Evolutionary conservation across 2,888 invertebrate species (phyloP).

Genomic region (Volucella inflata): DNA sequence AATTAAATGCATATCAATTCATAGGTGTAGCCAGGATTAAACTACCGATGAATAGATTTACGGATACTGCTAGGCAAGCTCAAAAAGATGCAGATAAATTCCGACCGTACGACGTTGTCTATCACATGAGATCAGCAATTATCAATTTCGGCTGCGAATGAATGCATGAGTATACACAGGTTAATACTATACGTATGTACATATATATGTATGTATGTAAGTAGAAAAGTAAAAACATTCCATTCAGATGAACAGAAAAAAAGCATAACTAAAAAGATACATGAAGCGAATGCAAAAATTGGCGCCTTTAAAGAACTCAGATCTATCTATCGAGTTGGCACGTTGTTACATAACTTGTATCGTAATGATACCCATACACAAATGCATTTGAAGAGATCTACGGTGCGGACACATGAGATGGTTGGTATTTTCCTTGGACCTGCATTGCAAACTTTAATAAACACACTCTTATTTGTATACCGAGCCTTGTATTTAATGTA

Average conservation of each 20-base stretch:
- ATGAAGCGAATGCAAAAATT: constrained; percentile 40
- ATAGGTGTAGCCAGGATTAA: not conserved
- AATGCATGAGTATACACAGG: not conserved
- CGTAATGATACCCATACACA: constrained; percentile 43
- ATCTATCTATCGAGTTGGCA: not conserved
- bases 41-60: not conserved
- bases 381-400: constrained; percentile 2
- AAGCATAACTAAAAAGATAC: constrained; percentile 3
- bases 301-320: constrained; percentile 54
- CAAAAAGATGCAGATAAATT: constrained; percentile 4
- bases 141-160: constrained; percentile 36
- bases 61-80: not conserved
- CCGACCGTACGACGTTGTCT: not conserved
- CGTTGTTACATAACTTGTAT: constrained; percentile 12
- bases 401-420: constrained; percentile 26
- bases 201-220: not conserved
- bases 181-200: no score
- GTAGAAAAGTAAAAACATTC: constrained; percentile 8
- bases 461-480: constrained; percentile 40
- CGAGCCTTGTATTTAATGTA: constrained; percentile 30
- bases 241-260: not conserved
- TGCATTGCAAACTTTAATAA: constrained; percentile 49
- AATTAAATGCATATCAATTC: not conserved
- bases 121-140: constrained; percentile 41
- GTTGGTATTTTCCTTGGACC: constrained; percentile 40